Base-by-base conservation (phyloP, 2,888 invertebrate species). In the Cephonodes hylas region DNA sequence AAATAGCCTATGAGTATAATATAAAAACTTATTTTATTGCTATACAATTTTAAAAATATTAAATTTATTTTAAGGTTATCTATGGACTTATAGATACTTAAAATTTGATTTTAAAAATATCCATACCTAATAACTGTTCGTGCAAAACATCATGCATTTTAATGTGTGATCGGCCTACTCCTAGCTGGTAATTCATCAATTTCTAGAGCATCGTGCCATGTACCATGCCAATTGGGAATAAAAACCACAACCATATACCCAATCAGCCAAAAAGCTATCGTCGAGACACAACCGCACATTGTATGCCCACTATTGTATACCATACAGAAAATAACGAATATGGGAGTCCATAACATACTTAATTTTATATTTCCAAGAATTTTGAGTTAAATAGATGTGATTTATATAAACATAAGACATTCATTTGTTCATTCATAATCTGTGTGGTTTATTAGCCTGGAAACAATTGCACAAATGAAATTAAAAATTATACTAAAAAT, bases 211-310 rank as follows among this genome's bases (percentile, higher is more conserved):
- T 67, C 76, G 80, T 84, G 83, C 81, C 69, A 75, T 74, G 69
- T 70, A 78, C 72, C 85, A 88, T 88, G 85, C 84, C 77, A 84
- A 84, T 84, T 84, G 83, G 83, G 83, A 77, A 77, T 72, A 65
- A 78, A 77, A 79, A 78, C 73, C 76, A 77, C 75, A 82, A 74
- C 71, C 69, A 79, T 73, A 72, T 69, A 81, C 83, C 84, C 83
- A 84, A 84, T 83, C 84, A 85, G 85, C 83, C 81, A 86, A 46
- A 75, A 69, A 60, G 84, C 79, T 75, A 77, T 76, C 76, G 38
- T 23, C 48, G 53, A 38, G 18, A 48, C 53, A 53, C 60, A 60
- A 75, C 76, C 69, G 75, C 75, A 73, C 66, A 72, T 72, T 66
- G 63, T 72, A 70, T 73, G 72, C 67, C 76, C 66, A 75, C 76